phyloP scores from a whole-genome alignment of 2,113 vertebrate species.

The Erythrocebus patas region DNA sequence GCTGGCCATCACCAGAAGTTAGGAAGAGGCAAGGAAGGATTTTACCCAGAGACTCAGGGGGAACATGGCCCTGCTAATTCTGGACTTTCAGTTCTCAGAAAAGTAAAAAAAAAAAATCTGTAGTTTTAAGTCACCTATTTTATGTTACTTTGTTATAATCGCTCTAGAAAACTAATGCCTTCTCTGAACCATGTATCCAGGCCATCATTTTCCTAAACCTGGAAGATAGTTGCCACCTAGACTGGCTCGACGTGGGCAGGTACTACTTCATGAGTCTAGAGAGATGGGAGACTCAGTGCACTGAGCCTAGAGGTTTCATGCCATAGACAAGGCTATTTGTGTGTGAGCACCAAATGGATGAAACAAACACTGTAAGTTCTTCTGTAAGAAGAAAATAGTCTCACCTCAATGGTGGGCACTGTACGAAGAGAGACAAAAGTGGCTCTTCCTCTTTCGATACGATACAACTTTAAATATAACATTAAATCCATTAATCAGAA shows the following conservation, averaged over 20 bases:
- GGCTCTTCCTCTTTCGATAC: neutral
- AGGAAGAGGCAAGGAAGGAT: neutral
- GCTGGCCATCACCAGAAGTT: neutral
- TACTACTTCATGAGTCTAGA: too few relatives aligned
- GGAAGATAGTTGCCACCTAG: neutral
- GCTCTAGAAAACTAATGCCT: neutral
- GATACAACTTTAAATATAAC: neutral
- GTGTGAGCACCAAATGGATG: neutral
- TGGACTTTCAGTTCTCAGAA: neutral
- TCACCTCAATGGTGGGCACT: neutral
- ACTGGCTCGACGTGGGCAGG: accelerated
- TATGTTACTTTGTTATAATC: neutral
- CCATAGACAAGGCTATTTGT: neutral
- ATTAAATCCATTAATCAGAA: neutral
- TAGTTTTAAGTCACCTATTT: neutral
- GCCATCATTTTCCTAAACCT: neutral
- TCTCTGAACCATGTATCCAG: neutral
- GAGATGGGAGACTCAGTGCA: neutral
- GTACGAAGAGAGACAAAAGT: neutral
- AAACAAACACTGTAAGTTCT: neutral
- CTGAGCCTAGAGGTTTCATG: too few relatives aligned
- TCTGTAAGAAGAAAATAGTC: neutral
- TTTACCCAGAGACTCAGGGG: neutral
- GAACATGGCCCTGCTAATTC: neutral
- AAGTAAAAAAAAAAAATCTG: neutral